Base-by-base conservation (phyloP, 2,797 vertebrate species). In the Mycteria americana region DNA sequence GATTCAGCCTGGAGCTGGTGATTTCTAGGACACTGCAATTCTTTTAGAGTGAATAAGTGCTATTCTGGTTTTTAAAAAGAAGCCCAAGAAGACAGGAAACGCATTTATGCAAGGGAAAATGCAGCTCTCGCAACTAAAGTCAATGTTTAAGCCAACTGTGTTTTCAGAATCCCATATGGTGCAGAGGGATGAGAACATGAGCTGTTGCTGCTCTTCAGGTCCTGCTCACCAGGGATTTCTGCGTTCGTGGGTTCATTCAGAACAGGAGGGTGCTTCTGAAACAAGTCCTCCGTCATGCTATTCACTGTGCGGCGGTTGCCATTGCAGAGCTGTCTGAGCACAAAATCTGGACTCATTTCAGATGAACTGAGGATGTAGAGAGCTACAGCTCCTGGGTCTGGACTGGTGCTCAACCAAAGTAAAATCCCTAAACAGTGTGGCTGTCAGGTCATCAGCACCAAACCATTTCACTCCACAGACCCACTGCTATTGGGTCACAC, bases 121-220 rank as follows among this genome's bases (percentile, higher is more conserved):
- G 82, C 89, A 91, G 64, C 37, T 80, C 54, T 88, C 16, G 0
- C 54, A 72, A 92, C 79, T 33, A 69, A 93, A 95, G 73, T 80
- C 95, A 93, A 62, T 74, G 53, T 94, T 96, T 83, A 89, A 96
- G 62, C 82, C 92, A 93, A 91, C 89, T 91, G 89, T 94, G 94
- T 96, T 96, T 96, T 95, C 75, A 83, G 95, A 93, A 93, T 84
- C 85, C 95, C 96, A 92, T 94, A 94, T 95, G 94, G 91, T 93
- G 50, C 91, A 89, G 65, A 88, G 72, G 72, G 89, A 94, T 92
- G 76, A 78, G 82, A 96, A 89, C 48, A 94, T 9, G 92, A 93
- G 91, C 73, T 95, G 87, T 83, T 72, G 89, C 75, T 92, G 68
- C 74, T 95, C 89, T 81, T 89, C 54, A 37, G 87, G 89, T 91